These are phyloP conservation scores for Leucoraja erinaceus DNA, from an alignment of 2,113 vertebrate genomes.

Conservation along the genomic window DNA sequence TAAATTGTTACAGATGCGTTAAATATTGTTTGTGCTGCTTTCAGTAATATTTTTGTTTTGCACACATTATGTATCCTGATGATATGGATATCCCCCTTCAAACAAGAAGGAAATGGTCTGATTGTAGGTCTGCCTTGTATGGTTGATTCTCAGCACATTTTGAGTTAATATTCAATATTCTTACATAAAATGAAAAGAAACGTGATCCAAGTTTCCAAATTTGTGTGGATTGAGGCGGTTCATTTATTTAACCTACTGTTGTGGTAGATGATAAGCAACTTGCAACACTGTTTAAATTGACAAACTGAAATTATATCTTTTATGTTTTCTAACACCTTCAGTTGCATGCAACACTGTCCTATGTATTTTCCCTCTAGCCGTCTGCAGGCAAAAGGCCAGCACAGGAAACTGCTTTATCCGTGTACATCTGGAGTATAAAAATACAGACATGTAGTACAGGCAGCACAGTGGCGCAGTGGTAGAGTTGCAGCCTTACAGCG, in stretches of 20 bases:
- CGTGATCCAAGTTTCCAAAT: neutral
- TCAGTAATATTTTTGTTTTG: neutral
- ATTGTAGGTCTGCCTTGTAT: neutral
- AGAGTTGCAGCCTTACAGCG: no score
- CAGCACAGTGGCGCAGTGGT: no score
- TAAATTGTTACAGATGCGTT: constrained; percentile 4
- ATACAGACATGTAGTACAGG: neutral
- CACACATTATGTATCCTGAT: neutral
- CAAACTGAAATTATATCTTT: neutral
- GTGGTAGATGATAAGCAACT: neutral
- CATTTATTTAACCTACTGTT: neutral
- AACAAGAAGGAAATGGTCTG: neutral
- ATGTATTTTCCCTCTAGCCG: neutral
- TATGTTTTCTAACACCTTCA: neutral
- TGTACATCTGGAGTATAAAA: neutral
- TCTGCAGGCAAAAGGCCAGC: neutral
- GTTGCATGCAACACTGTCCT: neutral
- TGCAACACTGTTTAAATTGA: neutral
- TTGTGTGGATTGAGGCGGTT: neutral
- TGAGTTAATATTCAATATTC: neutral
- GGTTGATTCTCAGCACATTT: neutral
- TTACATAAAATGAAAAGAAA: neutral
- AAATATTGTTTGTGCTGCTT: neutral
- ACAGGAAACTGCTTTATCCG: neutral
- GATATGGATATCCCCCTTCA: neutral